Evolutionary conservation across 2,797 vertebrate species (phyloP), one percentile per base, ranked within the genome.

Genomic region (Cuculus canorus): DNA sequence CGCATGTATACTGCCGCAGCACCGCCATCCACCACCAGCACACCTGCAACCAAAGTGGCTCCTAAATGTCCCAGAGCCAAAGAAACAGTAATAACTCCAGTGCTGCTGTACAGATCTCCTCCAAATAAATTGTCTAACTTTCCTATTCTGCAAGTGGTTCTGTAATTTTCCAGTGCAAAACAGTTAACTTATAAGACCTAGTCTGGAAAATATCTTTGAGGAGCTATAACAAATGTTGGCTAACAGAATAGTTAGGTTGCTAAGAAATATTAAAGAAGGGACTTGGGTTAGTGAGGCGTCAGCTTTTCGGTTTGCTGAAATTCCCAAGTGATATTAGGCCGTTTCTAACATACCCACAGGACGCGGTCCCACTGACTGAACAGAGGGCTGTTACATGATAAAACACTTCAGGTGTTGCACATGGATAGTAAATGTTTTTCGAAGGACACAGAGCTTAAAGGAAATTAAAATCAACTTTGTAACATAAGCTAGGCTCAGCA

Each of bases 381-480:
- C 0, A 75, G 43, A 43, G 48, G 35, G 53, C 33, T 73, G 48
- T 39, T 85, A 41, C 22, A 25, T 45, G 93, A 86, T 71, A 96
- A 82, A 96, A 93, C 68, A 86, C 71, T 90, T 82, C 48, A 93
- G 95, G 90, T 80, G 80, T 54, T 82, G 50, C 64, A 77, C 63
- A 52, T 19, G 77, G 45, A 88, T 28, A 82, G 88, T 47, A 95
- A 94, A 93, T 37, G 47, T 33, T 85, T 93, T 85, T 72, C 24
- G 3, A 90, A 93, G 76, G 64, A 91, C 83, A 88, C 32, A 47
- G 28, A 78, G 59, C 75, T 92, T 92, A 80, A 78, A 95, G 94
- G 92, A 97, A 96, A 97, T 96, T 72, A 95, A 94, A 92, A 80
- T 68, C 78, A 96, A 88, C 78, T 93, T 80, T 39, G 53, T 75